Evolutionary conservation across 2,888 invertebrate genomes (phyloP), one percentile per base, ranked within the genome.

Genomic region (Bugulina stolonifera): DNA sequence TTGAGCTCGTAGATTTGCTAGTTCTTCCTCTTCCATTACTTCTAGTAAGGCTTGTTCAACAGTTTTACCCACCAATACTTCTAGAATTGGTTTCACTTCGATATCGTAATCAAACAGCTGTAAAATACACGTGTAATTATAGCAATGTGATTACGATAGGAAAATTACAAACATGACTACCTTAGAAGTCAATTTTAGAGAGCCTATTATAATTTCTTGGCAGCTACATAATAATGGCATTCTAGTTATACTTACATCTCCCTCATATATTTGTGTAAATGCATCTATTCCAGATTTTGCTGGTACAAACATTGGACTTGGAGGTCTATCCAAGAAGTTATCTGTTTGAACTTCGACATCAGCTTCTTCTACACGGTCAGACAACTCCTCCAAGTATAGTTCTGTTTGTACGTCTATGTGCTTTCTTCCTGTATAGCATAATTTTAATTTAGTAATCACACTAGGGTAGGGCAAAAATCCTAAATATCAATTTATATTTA

Each of bases 361-460:
- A 75, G 88, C 87, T 81, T 92, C 92, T 76, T 85, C 84, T 18
- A 85, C 82, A 43, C 84, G 77, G 74, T 84, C 85, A 77, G 81
- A 79, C 64, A 92, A 88, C 87, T 95, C 94, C 84, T 94, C 94
- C 73, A 95, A 88, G 82, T 91, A 94, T 79, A 89, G 87, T 76
- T 95, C 94, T 0, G 95, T 95, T 87, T 96, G 95, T 64, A 94
- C 89, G 75, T 90, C 90, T 79, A 91, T 92, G 86, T 94, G 93
- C 72, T 89, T 89, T 75, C 94, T 88, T 32, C 64, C 64, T 64
- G 34, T 57, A 25, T 22, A 18, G 23, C 27, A 57, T n/a, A n/a
- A n/a, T n/a, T n/a, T n/a, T n/a, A n/a, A n/a, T n/a, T n/a, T n/a
- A n/a, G n/a, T n/a, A n/a, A n/a, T n/a, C n/a, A n/a, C n/a, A n/a